Base-by-base conservation (phyloP, 2,888 invertebrate species). In the Smittia aterrima region DNA sequence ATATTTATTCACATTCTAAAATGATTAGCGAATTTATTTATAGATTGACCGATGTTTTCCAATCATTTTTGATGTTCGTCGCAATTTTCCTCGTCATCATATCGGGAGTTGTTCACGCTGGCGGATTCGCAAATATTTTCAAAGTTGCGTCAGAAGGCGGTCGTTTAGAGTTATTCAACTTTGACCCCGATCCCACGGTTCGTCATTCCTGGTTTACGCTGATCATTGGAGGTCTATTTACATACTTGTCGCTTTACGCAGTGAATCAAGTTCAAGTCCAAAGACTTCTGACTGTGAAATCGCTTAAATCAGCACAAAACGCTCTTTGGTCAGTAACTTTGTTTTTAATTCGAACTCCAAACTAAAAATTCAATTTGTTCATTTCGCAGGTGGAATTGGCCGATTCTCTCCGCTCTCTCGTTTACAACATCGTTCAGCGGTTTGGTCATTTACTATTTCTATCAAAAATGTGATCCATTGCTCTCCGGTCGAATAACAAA, bases 211-310 rank as follows among this genome's bases (percentile, higher is more conserved):
- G 93, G 88, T 94, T 92, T 87, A 89, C 91, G 0, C 85, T 94
- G 25, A 84, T 88, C 3, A 85, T 95, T 67, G 95, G 95, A n/a
- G 95, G 95, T 0, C 82, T 90, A 53, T 86, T 91, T 74, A 93
- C 92, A 0, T 95, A 90, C 79, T 81, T 93, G 54, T 90, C 94
- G 0, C 79, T 95, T 4, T 95, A 94, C 81, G 95, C 90, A 1
- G 93, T 95, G 0, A 95, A 95, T 80, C 95, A 95, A 81, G 90
- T 93, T 0, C 95, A 92, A 81, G 88, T 92, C 0, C 92, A 92
- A 80, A 85, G 92, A 62, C 84, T 92, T 72, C 80, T 91, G 75
- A 90, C 92, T 4, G 88, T 92, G 13, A 89, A 87, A 79, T 88
- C 89, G 76, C 81, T 95, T 67, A 87, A 87, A 75, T 85, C 88